Evolutionary conservation across 2,113 vertebrate species (phyloP).

Genomic region (Oreochromis spilurus): DNA sequence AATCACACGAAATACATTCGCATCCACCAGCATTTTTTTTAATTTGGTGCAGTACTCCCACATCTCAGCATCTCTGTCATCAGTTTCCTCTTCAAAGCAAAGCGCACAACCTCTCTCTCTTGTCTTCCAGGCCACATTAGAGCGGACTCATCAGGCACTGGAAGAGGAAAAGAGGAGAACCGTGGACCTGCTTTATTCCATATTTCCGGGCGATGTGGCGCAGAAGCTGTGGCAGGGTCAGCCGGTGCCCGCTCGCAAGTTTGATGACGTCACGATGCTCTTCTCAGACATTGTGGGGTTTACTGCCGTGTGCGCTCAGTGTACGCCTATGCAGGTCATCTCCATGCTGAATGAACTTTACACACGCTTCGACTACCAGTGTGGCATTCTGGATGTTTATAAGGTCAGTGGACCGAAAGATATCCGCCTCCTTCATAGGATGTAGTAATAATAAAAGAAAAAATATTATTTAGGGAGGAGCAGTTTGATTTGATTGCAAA

Average conservation of each 20-base stretch:
- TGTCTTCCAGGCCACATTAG: conserved; percentile 79
- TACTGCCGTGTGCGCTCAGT: conserved; percentile 95
- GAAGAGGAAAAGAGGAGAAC: conserved; percentile 98
- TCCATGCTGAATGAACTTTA: conserved; percentile 98
- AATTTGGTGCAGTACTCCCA: conserved; percentile 26
- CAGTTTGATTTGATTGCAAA: neutral
- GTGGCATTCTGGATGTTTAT: conserved; percentile 95
- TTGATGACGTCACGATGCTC: conserved; percentile 97
- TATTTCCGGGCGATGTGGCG: conserved; percentile 96
- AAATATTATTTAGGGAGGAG: neutral
- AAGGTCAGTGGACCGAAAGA: conserved; percentile 79
- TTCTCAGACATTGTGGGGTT: conserved; percentile 99
- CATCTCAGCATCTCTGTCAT: neutral
- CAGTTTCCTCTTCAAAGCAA: neutral
- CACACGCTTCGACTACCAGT: conserved; percentile 97
- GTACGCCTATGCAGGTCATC: conserved; percentile 98
- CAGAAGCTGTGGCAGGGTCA: conserved; percentile 96
- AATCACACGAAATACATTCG: neutral
- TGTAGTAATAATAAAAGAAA: neutral
- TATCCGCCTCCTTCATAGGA: neutral
- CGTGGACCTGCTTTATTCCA: conserved; percentile 95
- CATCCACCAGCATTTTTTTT: neutral
- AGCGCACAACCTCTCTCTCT: neutral
- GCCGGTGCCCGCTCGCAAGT: conserved; percentile 91
- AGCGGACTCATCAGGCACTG: conserved; percentile 90